Evolutionary conservation across 2,113 vertebrate species (phyloP), one percentile per base, ranked within the genome.

Genomic region (Seriola rivoliana): DNA sequence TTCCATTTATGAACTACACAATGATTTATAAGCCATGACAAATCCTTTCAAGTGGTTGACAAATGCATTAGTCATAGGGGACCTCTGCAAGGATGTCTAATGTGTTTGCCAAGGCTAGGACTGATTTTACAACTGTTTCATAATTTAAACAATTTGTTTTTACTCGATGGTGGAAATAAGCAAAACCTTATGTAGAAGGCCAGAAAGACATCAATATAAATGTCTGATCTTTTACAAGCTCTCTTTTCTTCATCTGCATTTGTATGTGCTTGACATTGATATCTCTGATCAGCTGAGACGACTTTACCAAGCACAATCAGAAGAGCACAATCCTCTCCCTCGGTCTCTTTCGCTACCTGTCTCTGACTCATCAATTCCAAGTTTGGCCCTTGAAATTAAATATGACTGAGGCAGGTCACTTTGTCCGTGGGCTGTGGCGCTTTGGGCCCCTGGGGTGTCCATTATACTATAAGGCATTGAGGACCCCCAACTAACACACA

Each of bases 381-480:
- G 42, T 78, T 75, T 54, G 57, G 69, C 58, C 76, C 88, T 71
- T 91, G 89, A 91, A 93, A 93, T 88, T 32, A 92, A 90, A 93
- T 93, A 87, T 87, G 72, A 25, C 57, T 66, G 82, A 86, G 74
- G 80, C 59, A 57, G 84, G 59, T 80, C 69, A 76, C 59, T 83
- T 73, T 89, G 63, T 81, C 82, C 52, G 19, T 34, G 21, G 65
- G 57, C 62, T 52, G 59, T 57, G 75, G 72, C 69, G 81, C 71
- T 75, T 85, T 81, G 74, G 81, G 78, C 83, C 88, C 70, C 74
- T 52, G 25, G 65, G 78, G 25, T 88, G 60, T 57, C 84, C 85
- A 82, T 91, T 88, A 86, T 90, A 89, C 60, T 36, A 78, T 80
- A 44, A 82, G 79, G 80, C 75, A 81, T 21, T 70, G 25, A 75